phyloP scores from a whole-genome alignment of 2,113 vertebrate genomes.

The Prunella himalayana region DNA sequence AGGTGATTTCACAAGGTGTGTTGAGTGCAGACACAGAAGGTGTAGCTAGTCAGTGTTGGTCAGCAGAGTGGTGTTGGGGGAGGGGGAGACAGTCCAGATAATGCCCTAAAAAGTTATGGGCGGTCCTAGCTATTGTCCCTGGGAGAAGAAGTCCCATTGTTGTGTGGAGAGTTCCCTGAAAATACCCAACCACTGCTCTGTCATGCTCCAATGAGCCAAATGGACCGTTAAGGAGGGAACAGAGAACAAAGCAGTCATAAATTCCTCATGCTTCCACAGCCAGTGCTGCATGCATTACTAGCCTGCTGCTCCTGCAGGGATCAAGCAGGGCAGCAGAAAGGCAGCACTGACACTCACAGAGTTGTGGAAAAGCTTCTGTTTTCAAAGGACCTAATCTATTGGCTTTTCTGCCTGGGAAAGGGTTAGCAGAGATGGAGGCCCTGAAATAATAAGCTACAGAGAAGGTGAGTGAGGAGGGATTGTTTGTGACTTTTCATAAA shows the following conservation, averaged over 20 bases:
- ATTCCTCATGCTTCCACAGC: background rate
- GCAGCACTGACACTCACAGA: background rate
- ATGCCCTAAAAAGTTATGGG: background rate
- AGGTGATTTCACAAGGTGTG: background rate
- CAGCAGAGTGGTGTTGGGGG: background rate
- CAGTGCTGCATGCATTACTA: background rate
- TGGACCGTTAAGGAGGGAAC: slow-evolving; percentile 22
- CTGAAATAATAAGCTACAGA: background rate
- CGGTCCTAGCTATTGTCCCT: background rate
- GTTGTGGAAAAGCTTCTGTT: background rate
- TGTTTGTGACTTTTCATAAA: background rate
- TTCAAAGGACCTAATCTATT: background rate
- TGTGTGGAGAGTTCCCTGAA: background rate
- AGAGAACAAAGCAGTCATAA: slow-evolving; percentile 13
- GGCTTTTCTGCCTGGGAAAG: background rate
- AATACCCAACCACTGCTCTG: background rate
- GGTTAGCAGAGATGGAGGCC: background rate
- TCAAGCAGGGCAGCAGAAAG: background rate
- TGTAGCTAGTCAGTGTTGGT: background rate
- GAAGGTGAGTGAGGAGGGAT: background rate
- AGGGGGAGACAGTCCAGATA: background rate
- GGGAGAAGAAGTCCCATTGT: background rate
- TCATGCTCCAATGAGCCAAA: background rate
- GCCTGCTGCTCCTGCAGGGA: background rate
- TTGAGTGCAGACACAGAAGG: background rate